Percentiles rank a stretch among this genome's conserved stretches.
Evolutionary conservation across 2,888 invertebrate species (phyloP).

Genomic region (Baccha elongata): DNA sequence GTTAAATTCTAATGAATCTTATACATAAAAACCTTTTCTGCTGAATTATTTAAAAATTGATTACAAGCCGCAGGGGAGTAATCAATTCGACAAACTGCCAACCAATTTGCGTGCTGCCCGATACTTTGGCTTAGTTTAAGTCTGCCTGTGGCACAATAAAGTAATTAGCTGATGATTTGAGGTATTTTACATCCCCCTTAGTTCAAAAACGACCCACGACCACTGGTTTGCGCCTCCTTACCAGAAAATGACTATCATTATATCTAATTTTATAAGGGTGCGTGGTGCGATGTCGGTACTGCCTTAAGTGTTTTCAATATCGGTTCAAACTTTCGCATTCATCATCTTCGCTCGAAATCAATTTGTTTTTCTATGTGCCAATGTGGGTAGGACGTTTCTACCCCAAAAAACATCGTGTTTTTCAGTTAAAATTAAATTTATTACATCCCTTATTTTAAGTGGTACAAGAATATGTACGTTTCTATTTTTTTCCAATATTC

Average conservation of each 20-base stretch:
- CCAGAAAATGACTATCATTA: slow-evolving; percentile 13
- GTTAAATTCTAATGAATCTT: too few relatives aligned
- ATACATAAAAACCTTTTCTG: slow-evolving; percentile 28
- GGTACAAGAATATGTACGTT: background rate
- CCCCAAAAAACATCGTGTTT: background rate
- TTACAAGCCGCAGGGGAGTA: slow-evolving; percentile 51
- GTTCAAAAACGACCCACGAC: slow-evolving; percentile 2
- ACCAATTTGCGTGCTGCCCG: slow-evolving; percentile 60
- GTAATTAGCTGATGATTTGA: slow-evolving; percentile 64
- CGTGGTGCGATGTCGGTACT: background rate
- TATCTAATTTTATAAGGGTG: slow-evolving; percentile 9
- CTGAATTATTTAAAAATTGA: slow-evolving; percentile 67
- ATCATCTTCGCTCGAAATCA: slow-evolving; percentile 59
- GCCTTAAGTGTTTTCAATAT: slow-evolving; percentile 47
- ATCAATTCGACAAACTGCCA: slow-evolving; percentile 62
- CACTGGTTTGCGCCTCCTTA: slow-evolving; percentile 1
- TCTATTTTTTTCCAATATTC: slow-evolving; percentile 53
- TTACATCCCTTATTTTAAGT: slow-evolving; percentile 14
- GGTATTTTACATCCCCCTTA: slow-evolving; percentile 20
- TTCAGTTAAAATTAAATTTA: slow-evolving; percentile 25
- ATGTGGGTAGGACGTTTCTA: background rate
- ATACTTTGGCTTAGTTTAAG: slow-evolving; percentile 42
- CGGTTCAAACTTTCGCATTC: slow-evolving; percentile 37
- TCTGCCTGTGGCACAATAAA: slow-evolving; percentile 17
- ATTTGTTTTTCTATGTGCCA: slow-evolving; percentile 14